phyloP scores from a whole-genome alignment of 2,888 invertebrate genomes.

The Nipponacmea schrenckii region DNA sequence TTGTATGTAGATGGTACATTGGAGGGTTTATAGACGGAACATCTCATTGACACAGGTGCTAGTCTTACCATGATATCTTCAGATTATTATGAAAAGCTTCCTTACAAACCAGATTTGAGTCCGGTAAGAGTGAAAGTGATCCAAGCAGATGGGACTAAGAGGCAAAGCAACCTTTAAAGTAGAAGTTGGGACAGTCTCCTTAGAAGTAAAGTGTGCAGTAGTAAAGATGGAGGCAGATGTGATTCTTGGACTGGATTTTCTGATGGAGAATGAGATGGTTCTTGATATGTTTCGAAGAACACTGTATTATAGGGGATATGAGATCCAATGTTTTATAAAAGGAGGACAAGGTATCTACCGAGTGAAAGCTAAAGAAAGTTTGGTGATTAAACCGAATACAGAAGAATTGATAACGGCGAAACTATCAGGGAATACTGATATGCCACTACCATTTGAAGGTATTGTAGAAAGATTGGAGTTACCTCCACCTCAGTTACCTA shows the following conservation, averaged over 20 bases:
- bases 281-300: neutral
- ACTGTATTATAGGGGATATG: neutral
- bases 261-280: neutral
- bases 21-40: neutral
- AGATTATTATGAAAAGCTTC: slow-evolving; percentile 1
- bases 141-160: neutral
- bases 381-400: neutral
- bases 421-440: neutral
- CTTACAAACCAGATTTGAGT: neutral
- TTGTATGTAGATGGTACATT: neutral
- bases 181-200: neutral
- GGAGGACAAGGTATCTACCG: neutral
- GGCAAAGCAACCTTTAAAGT: neutral
- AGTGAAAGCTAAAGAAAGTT: neutral
- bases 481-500: neutral
- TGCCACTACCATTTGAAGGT: neutral
- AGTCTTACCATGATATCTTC: neutral
- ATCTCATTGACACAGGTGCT: neutral
- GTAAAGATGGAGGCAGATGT: neutral
- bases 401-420: neutral
- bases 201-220: neutral
- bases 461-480: neutral
- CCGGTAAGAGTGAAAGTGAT: neutral
- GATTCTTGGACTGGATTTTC: neutral
- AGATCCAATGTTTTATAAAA: neutral